phyloP scores from a whole-genome alignment of 2,797 vertebrate species.

The Manis pentadactyla region DNA sequence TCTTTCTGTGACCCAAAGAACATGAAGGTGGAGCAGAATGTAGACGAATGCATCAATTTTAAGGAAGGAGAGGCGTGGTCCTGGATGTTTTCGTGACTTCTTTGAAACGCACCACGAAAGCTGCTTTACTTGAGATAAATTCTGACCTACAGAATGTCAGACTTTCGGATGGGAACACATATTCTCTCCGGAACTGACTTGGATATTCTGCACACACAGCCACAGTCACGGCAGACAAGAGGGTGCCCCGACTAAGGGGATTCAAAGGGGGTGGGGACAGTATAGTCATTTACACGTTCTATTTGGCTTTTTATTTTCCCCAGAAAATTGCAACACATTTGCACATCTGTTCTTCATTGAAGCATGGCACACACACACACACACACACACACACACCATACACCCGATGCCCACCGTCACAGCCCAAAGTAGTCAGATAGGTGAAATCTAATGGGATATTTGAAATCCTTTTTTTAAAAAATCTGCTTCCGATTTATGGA shows the following conservation, averaged over 20 bases:
- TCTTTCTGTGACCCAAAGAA: neutral
- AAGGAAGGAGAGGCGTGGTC: neutral
- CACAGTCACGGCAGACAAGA: neutral
- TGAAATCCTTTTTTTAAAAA: accelerated
- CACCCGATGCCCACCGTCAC: accelerated
- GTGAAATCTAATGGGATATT: neutral
- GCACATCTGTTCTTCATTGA: too few species aligned
- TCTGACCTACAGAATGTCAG: too few species aligned
- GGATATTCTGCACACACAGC: accelerated
- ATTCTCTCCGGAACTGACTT: too few species aligned
- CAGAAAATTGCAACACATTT: accelerated
- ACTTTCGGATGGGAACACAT: neutral
- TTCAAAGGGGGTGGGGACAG: accelerated
- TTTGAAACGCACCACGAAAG: neutral
- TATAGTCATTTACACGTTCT: accelerated
- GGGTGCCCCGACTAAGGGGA: accelerated
- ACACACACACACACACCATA: neutral
- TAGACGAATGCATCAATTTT: accelerated
- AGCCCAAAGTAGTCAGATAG: neutral
- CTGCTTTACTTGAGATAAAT: neutral
- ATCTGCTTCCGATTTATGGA: neutral
- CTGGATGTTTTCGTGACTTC: accelerated
- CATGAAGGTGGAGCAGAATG: accelerated
- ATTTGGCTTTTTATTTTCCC: too few species aligned
- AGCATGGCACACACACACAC: neutral